Conservation (phyloP, 2,113 vertebrate genomes). For the Hemiprocne comata region DNA sequence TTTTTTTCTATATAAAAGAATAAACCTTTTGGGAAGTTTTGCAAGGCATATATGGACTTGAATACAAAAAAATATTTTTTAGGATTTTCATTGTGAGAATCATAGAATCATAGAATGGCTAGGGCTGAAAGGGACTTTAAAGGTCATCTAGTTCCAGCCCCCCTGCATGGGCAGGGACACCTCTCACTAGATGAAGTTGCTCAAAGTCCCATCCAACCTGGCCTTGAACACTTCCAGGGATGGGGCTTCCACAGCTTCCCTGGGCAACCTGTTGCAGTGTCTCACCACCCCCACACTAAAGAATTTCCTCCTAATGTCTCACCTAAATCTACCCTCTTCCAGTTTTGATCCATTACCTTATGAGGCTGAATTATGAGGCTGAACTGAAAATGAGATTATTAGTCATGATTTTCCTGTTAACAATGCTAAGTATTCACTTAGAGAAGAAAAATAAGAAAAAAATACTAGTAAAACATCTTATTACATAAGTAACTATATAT, state of each 20-base stretch:
- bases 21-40: background rate
- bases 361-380: background rate
- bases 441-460: background rate
- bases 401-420: background rate
- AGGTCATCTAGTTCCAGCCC: too few relatives aligned
- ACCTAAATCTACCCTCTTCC: too few relatives aligned
- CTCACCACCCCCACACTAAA: too few relatives aligned
- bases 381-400: background rate
- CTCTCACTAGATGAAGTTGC: too few relatives aligned
- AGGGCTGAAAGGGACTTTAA: too few relatives aligned
- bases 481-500: background rate
- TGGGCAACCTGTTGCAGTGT: too few relatives aligned
- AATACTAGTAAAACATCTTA: background rate
- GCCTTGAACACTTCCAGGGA: too few relatives aligned
- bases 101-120: too few relatives aligned
- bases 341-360: background rate
- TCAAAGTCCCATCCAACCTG: too few relatives aligned
- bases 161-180: too few relatives aligned
- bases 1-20: background rate
- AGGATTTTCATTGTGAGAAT: background rate
- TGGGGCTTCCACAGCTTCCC: too few relatives aligned
- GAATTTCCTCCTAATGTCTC: too few relatives aligned
- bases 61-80: background rate
- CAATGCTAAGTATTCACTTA: background rate
- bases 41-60: background rate